Evolutionary conservation across 2,113 vertebrate species (phyloP), one percentile per base, ranked within the genome.

Genomic region (Poeciliopsis occidentalis): DNA sequence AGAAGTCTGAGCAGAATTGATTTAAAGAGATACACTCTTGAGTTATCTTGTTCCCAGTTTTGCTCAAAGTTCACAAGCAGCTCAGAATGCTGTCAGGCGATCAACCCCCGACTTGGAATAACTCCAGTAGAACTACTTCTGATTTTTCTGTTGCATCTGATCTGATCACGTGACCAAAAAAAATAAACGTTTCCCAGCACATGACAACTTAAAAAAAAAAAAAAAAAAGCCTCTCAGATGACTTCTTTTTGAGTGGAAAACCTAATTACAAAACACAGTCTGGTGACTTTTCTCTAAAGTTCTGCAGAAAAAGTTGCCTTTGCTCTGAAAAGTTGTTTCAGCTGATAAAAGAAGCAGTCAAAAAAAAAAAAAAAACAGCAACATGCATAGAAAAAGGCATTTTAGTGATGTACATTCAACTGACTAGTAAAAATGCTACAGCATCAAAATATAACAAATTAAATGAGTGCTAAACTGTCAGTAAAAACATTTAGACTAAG

Each of bases 171-270:
- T 64, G 3, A 19, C 4, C 4, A 34, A 8, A 17, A 30, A 29
- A 24, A 6, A 17, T 67, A 37, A 7, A 1, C 60, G 13, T 39
- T 5, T 6, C 19, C 0, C 17, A 0, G 78, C 87, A 80, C 67
- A 69, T 89, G 88, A 88, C 60, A 0, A 7, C 27, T 30, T 24
- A 3, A 26, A 29, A 41, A 13, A 24, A 24, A 6, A 63, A 63
- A 24, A 29, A 41, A 13, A 24, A 24, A 6, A 63, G 27, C 8
- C 71, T 54, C 83, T 90, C 93, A 92, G 90, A 84, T 91, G 89
- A 93, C 88, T 85, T 22, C 31, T 32, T 12, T 31, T 71, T 75
- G 67, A 82, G 76, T 79, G 30, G 72, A 73, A 88, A 89, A 93
- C 89, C 80, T 26, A 87, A 90, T 93, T 77, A 81, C 11, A 19